phyloP scores from a whole-genome alignment of 2,888 invertebrate species.

The Spisula solida region DNA sequence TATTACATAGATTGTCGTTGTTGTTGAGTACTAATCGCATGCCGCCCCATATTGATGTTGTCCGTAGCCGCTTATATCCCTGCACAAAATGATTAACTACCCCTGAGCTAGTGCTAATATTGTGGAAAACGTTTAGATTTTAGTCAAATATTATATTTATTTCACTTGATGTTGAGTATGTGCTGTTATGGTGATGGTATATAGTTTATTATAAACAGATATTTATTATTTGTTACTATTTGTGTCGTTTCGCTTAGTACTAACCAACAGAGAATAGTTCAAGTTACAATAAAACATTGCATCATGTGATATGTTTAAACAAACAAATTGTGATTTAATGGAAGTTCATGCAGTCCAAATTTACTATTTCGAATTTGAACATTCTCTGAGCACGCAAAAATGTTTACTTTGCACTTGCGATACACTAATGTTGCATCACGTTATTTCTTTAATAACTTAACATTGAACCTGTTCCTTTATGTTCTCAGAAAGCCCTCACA shows the following conservation, averaged over 20 bases:
- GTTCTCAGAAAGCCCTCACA: constrained; percentile 77
- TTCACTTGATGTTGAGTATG: neutral
- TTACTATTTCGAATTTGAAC: neutral
- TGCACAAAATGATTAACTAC: constrained; percentile 33
- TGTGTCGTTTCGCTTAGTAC: constrained; percentile 35
- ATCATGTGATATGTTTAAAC: neutral
- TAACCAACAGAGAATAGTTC: constrained; percentile 44
- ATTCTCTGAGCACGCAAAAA: constrained; percentile 60
- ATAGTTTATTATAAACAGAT: constrained; percentile 15
- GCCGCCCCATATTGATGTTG: constrained; percentile 42
- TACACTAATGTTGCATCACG: constrained; percentile 9
- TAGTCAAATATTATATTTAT: constrained; percentile 5
- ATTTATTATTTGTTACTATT: neutral
- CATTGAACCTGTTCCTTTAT: constrained; percentile 9
- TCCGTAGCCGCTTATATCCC: constrained; percentile 42
- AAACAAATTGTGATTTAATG: too few relatives aligned
- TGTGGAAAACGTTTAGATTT: constrained; percentile 14
- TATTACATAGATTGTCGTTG: constrained; percentile 34
- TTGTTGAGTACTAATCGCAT: constrained; percentile 54
- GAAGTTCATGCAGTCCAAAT: too few relatives aligned
- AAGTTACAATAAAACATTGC: neutral
- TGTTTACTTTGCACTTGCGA: constrained; percentile 38
- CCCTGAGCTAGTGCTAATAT: constrained; percentile 51
- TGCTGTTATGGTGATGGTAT: constrained; percentile 20
- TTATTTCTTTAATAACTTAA: neutral